phyloP scores from a whole-genome alignment of 2,888 invertebrate species.

The Dynastes tityus region DNA sequence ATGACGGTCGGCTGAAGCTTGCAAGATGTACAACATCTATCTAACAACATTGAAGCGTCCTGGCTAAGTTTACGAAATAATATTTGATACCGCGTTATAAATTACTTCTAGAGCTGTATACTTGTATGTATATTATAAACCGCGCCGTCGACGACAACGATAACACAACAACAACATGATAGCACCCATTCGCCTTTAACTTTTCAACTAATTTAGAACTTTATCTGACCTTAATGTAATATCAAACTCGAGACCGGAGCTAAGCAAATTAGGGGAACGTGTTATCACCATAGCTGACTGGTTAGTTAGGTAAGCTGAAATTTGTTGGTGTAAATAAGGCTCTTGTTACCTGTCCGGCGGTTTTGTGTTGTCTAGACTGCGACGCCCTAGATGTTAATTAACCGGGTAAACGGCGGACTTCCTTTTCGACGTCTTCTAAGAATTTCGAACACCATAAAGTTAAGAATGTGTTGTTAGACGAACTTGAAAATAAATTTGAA shows the following conservation, averaged over 20 bases:
- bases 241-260: conserved; percentile 34
- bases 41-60: too few species aligned
- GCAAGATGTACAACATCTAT: too few species aligned
- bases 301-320: conserved; percentile 15
- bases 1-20: too few species aligned
- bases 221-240: conserved; percentile 42
- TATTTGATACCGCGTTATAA: neutral
- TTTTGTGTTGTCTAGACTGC: conserved; percentile 20
- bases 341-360: conserved; percentile 34
- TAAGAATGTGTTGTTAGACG: too few species aligned
- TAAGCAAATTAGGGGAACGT: conserved; percentile 35
- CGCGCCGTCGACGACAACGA: neutral
- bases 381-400: conserved; percentile 31
- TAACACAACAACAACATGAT: conserved; percentile 4
- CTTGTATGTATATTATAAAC: neutral
- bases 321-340: conserved; percentile 34
- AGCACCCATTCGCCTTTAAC: conserved; percentile 3
- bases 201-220: conserved; percentile 41
- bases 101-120: neutral
- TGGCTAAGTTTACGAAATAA: neutral
- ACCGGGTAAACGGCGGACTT: conserved; percentile 18
- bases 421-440: neutral
- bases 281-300: conserved; percentile 17
- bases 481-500: too few species aligned
- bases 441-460: too few species aligned